phyloP scores from a whole-genome alignment of 2,888 invertebrate species.

The Drosophila formosana region DNA sequence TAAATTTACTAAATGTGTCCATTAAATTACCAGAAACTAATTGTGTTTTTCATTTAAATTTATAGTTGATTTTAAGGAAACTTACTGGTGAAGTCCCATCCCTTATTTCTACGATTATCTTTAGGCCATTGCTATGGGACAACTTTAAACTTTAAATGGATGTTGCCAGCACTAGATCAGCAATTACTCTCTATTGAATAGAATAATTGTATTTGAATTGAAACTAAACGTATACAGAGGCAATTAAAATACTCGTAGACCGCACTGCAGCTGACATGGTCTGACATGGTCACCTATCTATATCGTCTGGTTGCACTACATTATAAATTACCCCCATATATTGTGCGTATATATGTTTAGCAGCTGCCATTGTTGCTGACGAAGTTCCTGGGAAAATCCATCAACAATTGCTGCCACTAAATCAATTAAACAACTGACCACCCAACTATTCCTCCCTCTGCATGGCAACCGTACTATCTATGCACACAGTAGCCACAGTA shows the following conservation, averaged over 20 bases:
- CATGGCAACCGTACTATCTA: neutral
- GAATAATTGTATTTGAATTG: constrained; percentile 53
- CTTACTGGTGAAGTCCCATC: too few relatives aligned
- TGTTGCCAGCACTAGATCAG: constrained; percentile 4
- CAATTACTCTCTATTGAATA: constrained; percentile 1
- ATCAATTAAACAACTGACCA: constrained; percentile 60
- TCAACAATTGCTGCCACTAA: constrained; percentile 50
- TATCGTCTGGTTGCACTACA: constrained; percentile 42
- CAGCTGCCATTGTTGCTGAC: constrained; percentile 14
- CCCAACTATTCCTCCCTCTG: neutral
- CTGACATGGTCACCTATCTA: constrained; percentile 27
- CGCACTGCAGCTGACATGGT: constrained; percentile 30
- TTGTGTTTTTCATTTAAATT: neutral
- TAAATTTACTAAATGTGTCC: constrained; percentile 74
- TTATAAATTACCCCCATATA: constrained; percentile 31
- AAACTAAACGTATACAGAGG: constrained; percentile 45
- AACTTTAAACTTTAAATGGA: neutral
- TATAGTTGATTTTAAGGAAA: too few relatives aligned
- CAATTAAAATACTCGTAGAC: constrained; percentile 33
- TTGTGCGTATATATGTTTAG: constrained; percentile 1
- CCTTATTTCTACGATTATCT: too few relatives aligned
- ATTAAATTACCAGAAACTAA: constrained; percentile 47
- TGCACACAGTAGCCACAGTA: constrained; percentile 48
- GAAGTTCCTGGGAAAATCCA: constrained; percentile 1
- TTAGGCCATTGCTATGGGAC: too few relatives aligned